Conservation (phyloP, 64 coral and sea anemone species). For the Actinia tenebrosa region DNA sequence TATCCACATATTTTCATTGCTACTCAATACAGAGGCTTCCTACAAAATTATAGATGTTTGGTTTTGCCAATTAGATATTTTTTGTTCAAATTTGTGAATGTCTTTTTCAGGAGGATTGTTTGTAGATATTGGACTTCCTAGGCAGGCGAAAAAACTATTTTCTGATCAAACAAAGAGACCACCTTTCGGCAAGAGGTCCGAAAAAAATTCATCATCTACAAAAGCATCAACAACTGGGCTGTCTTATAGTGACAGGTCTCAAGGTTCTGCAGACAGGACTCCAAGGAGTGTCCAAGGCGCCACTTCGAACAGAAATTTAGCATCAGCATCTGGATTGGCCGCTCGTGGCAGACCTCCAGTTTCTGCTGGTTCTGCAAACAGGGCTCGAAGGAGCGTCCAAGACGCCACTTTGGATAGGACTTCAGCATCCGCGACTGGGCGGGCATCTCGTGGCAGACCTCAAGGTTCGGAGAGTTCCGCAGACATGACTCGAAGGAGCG, state of each 20-base stretch:
- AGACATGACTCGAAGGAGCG: background rate
- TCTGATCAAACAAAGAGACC: background rate
- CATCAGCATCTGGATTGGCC: background rate
- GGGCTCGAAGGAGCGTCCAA: background rate
- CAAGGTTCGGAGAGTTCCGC: background rate
- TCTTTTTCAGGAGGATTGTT: slow-evolving; percentile 6
- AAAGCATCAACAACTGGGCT: background rate
- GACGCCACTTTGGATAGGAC: background rate
- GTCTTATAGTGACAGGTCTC: background rate
- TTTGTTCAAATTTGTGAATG: background rate
- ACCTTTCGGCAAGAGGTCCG: background rate
- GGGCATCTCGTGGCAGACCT: background rate
- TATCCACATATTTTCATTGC: background rate
- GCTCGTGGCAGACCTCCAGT: background rate
- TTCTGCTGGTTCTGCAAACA: background rate
- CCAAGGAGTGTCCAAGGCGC: background rate
- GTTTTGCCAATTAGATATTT: background rate
- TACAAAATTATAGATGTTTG: too few relatives aligned
- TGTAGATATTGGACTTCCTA: background rate
- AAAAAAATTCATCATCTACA: background rate
- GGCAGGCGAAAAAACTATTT: background rate
- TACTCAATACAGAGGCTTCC: too few relatives aligned
- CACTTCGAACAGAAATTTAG: too few relatives aligned
- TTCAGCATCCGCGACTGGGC: background rate
- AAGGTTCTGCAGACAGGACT: background rate